A percentile compares a stretch with the other conserved stretches of the same genome.
These are phyloP conservation scores for Hemicordylus capensis DNA, from an alignment of 2,113 vertebrate species.

Conservation along the genomic window DNA sequence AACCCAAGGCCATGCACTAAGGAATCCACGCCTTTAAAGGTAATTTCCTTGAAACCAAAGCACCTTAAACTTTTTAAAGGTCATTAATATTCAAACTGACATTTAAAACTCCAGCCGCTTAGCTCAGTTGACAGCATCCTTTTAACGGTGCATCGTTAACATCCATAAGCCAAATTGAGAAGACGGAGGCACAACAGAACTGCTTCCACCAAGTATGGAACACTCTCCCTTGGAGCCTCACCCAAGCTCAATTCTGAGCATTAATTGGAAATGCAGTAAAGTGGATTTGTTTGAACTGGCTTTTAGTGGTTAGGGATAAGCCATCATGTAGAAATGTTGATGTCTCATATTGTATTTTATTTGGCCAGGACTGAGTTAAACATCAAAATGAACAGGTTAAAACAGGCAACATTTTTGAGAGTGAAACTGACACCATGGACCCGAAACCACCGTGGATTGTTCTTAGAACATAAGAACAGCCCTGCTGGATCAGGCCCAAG, in stretches of 20 bases:
- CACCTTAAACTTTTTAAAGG: neutral
- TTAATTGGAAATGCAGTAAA: neutral
- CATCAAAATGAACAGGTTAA: neutral
- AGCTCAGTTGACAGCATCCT: neutral
- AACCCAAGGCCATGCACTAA: constrained; percentile 9
- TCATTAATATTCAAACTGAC: neutral
- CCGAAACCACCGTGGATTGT: neutral
- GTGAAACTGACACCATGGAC: neutral
- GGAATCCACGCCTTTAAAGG: constrained; percentile 35
- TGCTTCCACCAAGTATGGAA: too few species aligned
- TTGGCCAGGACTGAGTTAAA: neutral
- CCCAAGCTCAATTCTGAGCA: neutral
- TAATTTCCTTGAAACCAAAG: neutral
- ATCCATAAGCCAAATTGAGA: neutral
- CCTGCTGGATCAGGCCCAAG: too few species aligned
- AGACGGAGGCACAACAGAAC: neutral
- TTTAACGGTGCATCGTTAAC: neutral
- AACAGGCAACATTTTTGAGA: neutral
- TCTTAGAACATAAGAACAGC: too few species aligned
- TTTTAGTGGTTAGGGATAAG: neutral
- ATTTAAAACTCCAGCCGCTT: neutral
- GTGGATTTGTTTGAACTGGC: neutral
- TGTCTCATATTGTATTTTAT: neutral
- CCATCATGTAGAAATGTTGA: neutral
- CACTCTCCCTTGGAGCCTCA: neutral